Percentiles rank a stretch among this genome's conserved stretches.
Conservation (phyloP, 2,888 invertebrate genomes). For the Cerastis leucographa region DNA sequence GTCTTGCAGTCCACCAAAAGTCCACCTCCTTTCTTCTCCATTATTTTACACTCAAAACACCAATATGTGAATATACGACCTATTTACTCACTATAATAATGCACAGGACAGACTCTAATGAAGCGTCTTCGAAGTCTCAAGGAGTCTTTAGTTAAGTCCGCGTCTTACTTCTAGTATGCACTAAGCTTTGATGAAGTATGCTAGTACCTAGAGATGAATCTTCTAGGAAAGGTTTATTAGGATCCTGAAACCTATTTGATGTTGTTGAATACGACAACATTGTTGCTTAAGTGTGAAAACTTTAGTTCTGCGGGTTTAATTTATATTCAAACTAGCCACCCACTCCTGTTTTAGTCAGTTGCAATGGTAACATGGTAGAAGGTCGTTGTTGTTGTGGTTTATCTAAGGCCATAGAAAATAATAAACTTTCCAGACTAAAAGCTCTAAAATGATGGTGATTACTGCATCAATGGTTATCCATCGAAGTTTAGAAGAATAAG, state of each 20-base stretch:
- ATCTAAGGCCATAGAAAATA: background rate
- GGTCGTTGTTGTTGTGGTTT: background rate
- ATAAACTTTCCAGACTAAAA: too few relatives aligned
- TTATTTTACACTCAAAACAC: constrained; percentile 13
- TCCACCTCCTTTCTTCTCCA: background rate
- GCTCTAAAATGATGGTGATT: too few relatives aligned
- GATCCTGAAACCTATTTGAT: background rate
- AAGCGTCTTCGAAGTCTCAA: constrained; percentile 35
- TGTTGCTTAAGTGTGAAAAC: background rate
- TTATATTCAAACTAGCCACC: background rate
- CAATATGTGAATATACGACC: constrained; percentile 22
- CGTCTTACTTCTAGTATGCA: constrained; percentile 39
- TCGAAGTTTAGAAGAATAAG: too few relatives aligned
- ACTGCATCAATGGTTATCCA: too few relatives aligned
- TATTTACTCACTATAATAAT: constrained; percentile 22
- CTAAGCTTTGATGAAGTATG: constrained; percentile 54
- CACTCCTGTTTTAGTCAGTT: background rate
- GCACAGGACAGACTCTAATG: constrained; percentile 46
- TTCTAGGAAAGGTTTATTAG: constrained; percentile 27
- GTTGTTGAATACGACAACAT: background rate
- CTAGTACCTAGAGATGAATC: constrained; percentile 1
- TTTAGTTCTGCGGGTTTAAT: background rate
- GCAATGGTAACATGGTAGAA: background rate
- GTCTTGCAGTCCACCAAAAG: background rate
- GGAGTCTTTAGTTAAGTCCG: constrained; percentile 45